Evolutionary conservation across 2,888 invertebrate species (phyloP).

Genomic region (Ischnus inquisitorius): DNA sequence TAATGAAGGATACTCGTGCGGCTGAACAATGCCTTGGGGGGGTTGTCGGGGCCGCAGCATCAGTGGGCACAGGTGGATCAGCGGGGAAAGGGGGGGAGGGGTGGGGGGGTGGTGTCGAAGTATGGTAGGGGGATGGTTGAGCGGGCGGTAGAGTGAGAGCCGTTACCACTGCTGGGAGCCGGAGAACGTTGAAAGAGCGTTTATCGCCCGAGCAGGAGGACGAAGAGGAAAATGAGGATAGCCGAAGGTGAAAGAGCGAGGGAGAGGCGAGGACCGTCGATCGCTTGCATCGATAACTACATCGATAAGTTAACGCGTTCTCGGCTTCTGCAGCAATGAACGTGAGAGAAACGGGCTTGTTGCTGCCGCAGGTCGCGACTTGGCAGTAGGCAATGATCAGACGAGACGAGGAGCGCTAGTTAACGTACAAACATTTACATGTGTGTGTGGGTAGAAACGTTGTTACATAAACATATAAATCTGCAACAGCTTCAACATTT

Average conservation of each 20-base stretch:
- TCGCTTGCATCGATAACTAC: constrained; percentile 64
- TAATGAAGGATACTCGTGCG: constrained; percentile 70
- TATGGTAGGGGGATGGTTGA: constrained; percentile 15
- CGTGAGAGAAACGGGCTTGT: constrained; percentile 16
- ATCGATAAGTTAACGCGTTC: constrained; percentile 65
- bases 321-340: constrained; percentile 27
- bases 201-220: constrained; percentile 57
- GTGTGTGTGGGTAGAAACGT: neutral
- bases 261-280: constrained; percentile 55
- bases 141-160: constrained; percentile 25
- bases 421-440: constrained; percentile 35
- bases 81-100: neutral
- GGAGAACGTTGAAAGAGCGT: constrained; percentile 61
- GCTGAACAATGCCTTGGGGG: constrained; percentile 65
- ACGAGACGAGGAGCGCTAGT: constrained; percentile 49
- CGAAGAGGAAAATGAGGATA: constrained; percentile 56
- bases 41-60: constrained; percentile 22
- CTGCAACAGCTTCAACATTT: constrained; percentile 6
- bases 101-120: no score
- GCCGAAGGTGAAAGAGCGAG: constrained; percentile 31
- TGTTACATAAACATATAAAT: constrained; percentile 46
- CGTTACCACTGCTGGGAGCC: constrained; percentile 13
- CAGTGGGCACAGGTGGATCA: constrained; percentile 5
- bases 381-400: constrained; percentile 24
- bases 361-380: constrained; percentile 50